These are phyloP conservation scores for Rhombomys opimus DNA, from an alignment of 2,113 vertebrate species.

Conservation along the genomic window DNA sequence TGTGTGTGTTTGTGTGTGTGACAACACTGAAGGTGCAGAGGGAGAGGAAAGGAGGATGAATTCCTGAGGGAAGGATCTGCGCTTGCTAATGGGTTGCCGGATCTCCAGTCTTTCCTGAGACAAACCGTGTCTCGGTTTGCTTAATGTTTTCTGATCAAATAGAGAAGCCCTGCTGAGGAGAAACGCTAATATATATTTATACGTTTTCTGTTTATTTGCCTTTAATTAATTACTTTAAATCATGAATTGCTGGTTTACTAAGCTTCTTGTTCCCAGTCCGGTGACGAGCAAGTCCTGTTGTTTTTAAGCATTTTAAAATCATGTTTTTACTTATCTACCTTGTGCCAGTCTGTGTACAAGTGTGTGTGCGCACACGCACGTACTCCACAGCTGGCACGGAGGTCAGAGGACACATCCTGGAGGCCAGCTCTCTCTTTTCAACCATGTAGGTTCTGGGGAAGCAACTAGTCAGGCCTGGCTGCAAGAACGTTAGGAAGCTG, in stretches of 20 bases:
- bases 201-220: slow-evolving; percentile 1
- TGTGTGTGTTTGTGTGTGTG: too few relatives aligned
- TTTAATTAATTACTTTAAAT: slow-evolving; percentile 49
- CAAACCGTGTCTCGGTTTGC: background rate
- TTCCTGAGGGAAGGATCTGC: background rate
- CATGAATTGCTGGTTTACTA: slow-evolving; percentile 33
- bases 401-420: background rate
- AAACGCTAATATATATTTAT: slow-evolving; percentile 7
- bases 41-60: background rate
- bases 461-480: background rate
- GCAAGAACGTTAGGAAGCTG: background rate
- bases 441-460: background rate
- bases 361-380: too few relatives aligned
- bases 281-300: background rate
- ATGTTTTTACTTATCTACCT: background rate
- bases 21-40: background rate
- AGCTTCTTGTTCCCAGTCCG: slow-evolving; percentile 9
- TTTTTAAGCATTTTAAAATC: background rate
- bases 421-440: background rate
- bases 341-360: background rate
- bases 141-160: slow-evolving; percentile 52
- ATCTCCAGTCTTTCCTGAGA: background rate
- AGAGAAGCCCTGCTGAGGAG: background rate
- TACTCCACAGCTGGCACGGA: background rate
- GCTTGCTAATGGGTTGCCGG: background rate